Evolutionary conservation across 2,888 invertebrate genomes (phyloP).

Genomic region (Catocala nupta): DNA sequence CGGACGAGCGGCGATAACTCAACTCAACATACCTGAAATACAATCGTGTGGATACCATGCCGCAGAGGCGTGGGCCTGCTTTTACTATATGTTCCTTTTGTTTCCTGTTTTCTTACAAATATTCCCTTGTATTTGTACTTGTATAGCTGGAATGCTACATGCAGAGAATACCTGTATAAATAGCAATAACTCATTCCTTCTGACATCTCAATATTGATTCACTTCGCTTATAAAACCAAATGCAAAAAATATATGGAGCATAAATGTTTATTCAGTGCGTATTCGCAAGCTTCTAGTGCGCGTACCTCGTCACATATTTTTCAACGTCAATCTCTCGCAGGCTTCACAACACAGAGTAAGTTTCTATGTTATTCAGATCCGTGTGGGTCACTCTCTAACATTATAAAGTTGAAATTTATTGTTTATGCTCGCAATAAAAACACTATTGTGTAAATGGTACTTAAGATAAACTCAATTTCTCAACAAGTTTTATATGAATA

Average conservation of each 20-base stretch:
- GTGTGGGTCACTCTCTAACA: constrained; percentile 44
- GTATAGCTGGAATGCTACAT: constrained; percentile 17
- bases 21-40: constrained; percentile 80
- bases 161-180: constrained; percentile 8
- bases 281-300: constrained; percentile 68
- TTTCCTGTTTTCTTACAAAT: constrained; percentile 54
- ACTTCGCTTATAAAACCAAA: constrained; percentile 18
- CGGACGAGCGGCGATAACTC: constrained; percentile 80
- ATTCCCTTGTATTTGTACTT: constrained; percentile 44
- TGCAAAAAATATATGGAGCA: constrained; percentile 60
- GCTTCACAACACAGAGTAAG: constrained; percentile 27
- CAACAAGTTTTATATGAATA: neutral
- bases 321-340: constrained; percentile 70
- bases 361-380: constrained; percentile 47
- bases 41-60: constrained; percentile 76
- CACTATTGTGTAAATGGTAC: constrained; percentile 1
- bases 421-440: constrained; percentile 13
- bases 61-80: constrained; percentile 68
- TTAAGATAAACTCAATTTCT: constrained; percentile 1
- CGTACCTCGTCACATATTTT: constrained; percentile 70
- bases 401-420: constrained; percentile 11
- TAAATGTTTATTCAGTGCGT: constrained; percentile 73
- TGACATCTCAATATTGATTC: constrained; percentile 25
- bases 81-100: constrained; percentile 61
- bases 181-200: constrained; percentile 20